Evolutionary conservation across 1,140 invertebrate genomes (phyloP).

Genomic region (Mactra quadrangularis): DNA sequence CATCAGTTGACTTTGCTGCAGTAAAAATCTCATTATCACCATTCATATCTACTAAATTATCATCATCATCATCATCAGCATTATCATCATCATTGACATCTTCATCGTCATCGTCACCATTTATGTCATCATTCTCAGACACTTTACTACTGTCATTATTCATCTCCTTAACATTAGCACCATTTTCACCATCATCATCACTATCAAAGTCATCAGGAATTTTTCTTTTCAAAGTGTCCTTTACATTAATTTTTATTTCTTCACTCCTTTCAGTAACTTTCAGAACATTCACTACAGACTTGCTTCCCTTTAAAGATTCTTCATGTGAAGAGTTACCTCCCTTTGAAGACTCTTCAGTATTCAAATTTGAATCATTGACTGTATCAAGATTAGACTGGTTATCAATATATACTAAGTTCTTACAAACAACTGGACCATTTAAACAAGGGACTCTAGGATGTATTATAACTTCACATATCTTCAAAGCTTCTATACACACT

Average conservation of each 20-base stretch:
- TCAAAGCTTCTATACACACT: conserved; percentile 44
- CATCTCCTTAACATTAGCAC: not conserved
- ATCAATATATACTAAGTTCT: conserved; percentile 36
- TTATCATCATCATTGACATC: too few relatives aligned
- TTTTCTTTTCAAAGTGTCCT: conserved; percentile 14
- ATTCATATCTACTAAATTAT: not conserved
- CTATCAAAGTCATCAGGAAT: not conserved
- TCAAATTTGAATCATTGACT: not conserved
- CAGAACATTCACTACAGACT: not conserved
- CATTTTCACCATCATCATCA: not conserved
- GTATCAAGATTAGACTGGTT: not conserved
- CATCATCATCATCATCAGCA: too few relatives aligned
- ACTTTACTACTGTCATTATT: conserved; percentile 27
- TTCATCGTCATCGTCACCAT: not conserved
- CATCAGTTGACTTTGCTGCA: not conserved
- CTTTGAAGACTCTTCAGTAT: too few relatives aligned
- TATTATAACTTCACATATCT: conserved; percentile 47
- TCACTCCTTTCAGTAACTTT: not conserved
- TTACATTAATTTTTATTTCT: not conserved
- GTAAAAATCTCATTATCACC: conserved; percentile 10
- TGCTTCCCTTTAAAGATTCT: not conserved
- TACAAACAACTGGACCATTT: conserved; percentile 58
- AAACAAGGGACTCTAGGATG: conserved; percentile 55
- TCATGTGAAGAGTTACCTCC: not conserved
- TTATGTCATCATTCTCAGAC: not conserved